Evolutionary conservation across 2,113 vertebrate genomes (phyloP).

Genomic region (Rallus limicola): DNA sequence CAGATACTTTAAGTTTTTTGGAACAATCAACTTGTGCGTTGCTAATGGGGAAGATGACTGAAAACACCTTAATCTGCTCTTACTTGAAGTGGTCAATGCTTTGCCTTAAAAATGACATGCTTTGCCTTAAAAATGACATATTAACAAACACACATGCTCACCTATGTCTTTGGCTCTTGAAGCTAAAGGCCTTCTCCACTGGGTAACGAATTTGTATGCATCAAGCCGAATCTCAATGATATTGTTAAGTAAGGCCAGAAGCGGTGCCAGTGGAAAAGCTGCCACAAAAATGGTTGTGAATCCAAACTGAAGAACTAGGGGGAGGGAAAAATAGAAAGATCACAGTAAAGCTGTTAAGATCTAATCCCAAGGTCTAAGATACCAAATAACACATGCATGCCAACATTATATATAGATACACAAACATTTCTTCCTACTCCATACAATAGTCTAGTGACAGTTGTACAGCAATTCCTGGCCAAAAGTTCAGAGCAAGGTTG

Average conservation of each 20-base stretch:
- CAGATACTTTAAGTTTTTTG: background rate
- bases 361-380: background rate
- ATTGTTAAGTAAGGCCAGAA: slow-evolving; percentile 94
- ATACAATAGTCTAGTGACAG: background rate
- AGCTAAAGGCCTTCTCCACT: slow-evolving; percentile 92
- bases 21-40: background rate
- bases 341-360: background rate
- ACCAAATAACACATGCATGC: background rate
- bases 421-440: background rate
- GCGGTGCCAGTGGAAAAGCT: slow-evolving; percentile 93
- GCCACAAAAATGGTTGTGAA: slow-evolving; percentile 98
- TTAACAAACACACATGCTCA: slow-evolving; percentile 48
- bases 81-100: background rate
- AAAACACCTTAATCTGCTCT: background rate
- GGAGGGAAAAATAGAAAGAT: background rate
- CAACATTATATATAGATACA: background rate
- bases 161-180: slow-evolving; percentile 96
- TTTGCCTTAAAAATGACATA: background rate
- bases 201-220: slow-evolving; percentile 96
- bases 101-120: background rate
- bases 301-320: slow-evolving; percentile 92
- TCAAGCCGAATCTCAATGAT: slow-evolving; percentile 96
- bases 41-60: background rate
- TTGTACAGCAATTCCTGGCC: background rate
- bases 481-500: background rate